Evolutionary conservation across 1,140 invertebrate genomes (phyloP), one percentile per base, ranked within the genome.

Genomic region (Scylla paramamosain): DNA sequence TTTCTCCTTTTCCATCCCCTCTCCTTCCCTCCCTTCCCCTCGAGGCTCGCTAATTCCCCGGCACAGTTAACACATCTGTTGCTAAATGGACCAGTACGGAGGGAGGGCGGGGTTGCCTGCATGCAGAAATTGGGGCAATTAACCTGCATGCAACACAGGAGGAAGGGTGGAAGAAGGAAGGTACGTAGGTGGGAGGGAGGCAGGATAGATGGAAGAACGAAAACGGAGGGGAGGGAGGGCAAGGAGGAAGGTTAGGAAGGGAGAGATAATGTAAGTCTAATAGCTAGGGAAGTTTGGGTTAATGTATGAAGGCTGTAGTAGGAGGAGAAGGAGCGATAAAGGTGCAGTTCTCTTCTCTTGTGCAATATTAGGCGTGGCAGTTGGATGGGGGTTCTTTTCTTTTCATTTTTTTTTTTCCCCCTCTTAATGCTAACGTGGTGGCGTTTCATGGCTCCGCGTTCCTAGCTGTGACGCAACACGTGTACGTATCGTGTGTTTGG

Each of bases 201-300:
- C 1, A n/a, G 67, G 67, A 77, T 77, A 20, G 67, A 77, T 77
- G 67, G n/a, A 25, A 77, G 67, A 20, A 77, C 67, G n/a, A n/a
- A 59, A 86, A 0, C 0, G 83, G 7, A 7, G 20, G 86, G 86
- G 29, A n/a, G 31, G 86, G 10, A n/a, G 86, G 86, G 32, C 1
- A 46, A 2, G 86, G 29, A 25, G 86, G 86, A 29, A 25, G 31
- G 86, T 25, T 88, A 88, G 86, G 45, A 46, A 88, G 86, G 45
- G 86, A 88, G 86, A 88, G 86, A 88, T 39, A 88, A 46, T 45
- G 86, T 20, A 46, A 88, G 86, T 45, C 32, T 45, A 46, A 88
- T 39, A 88, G 86, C 31, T 16, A 88, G 86, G 86, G 31, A 46
- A 46, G 86, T 46, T 46, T 88, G 86, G 45, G 45, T 88, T 88